Evolutionary conservation across 2,797 vertebrate species (phyloP).

Genomic region (Neosilurus hyrtlii): DNA sequence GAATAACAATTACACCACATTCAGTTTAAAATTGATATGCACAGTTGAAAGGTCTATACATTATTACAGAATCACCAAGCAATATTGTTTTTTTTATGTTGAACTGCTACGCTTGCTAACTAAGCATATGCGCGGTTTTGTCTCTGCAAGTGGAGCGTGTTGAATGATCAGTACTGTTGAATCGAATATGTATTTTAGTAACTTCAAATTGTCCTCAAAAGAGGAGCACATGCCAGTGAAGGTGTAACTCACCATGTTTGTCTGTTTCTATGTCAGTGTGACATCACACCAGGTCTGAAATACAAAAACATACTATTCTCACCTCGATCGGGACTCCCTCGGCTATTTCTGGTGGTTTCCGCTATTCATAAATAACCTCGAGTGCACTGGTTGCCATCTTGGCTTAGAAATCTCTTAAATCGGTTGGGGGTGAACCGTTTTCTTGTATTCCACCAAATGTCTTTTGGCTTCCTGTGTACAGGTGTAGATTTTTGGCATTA

Average conservation of each 20-base stretch:
- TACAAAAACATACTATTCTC: background rate
- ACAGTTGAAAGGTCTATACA: slow-evolving; percentile 27
- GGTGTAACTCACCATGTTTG: background rate
- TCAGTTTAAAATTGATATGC: slow-evolving; percentile 25
- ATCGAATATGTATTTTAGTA: background rate
- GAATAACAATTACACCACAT: slow-evolving; percentile 28
- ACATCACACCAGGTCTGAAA: background rate
- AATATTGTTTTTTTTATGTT: slow-evolving; percentile 12
- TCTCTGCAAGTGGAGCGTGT: background rate
- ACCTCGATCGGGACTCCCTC: no score
- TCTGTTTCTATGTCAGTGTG: background rate
- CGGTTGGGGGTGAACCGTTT: no score
- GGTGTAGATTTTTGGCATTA: no score
- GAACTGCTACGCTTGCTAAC: background rate
- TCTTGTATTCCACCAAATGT: no score
- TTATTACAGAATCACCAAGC: slow-evolving; percentile 25
- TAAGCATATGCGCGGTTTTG: background rate
- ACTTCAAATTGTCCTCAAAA: background rate
- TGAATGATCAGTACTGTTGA: background rate
- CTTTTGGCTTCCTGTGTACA: no score
- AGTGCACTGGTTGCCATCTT: no score
- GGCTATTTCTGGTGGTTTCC: no score
- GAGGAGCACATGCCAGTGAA: background rate
- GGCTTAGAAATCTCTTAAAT: no score
- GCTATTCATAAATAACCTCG: no score